A percentile compares a stretch with the other conserved stretches of the same genome.
These are phyloP conservation scores for Lomographa bimaculata DNA, from an alignment of 2,888 invertebrate species.

Conservation along the genomic window DNA sequence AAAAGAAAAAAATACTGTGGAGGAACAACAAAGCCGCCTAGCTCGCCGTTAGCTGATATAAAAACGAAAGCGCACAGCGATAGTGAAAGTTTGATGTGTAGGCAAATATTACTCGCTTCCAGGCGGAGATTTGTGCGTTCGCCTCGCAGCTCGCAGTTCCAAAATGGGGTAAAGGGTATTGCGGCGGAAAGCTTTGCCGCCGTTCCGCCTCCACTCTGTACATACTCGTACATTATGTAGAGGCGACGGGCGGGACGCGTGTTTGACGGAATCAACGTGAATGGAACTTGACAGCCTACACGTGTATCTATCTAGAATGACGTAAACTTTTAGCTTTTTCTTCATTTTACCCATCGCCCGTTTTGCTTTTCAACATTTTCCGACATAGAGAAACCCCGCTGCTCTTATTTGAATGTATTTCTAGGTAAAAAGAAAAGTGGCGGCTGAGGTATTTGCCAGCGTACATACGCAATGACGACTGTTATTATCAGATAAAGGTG, in stretches of 20 bases:
- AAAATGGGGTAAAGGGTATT: slow-evolving; percentile 65
- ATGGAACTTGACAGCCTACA: slow-evolving; percentile 74
- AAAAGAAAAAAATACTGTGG: slow-evolving; percentile 49
- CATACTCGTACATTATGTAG: slow-evolving; percentile 67
- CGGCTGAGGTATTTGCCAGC: too few species aligned
- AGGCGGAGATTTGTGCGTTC: slow-evolving; percentile 79
- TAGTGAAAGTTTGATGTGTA: slow-evolving; percentile 84
- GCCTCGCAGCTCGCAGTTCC: slow-evolving; percentile 64
- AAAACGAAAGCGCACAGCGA: slow-evolving; percentile 79
- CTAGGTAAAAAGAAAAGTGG: too few species aligned
- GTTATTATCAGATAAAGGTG: too few species aligned
- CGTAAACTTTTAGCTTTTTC: slow-evolving; percentile 50
- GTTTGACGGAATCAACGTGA: slow-evolving; percentile 71
- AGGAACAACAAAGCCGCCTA: slow-evolving; percentile 69
- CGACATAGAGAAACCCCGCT: not conserved
- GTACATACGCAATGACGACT: too few species aligned
- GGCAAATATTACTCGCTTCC: slow-evolving; percentile 79
- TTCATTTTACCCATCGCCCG: slow-evolving; percentile 28
- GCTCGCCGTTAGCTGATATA: slow-evolving; percentile 67
- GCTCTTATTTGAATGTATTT: not conserved
- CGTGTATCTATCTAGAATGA: slow-evolving; percentile 58
- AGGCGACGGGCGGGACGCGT: slow-evolving; percentile 50
- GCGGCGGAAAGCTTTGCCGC: slow-evolving; percentile 49
- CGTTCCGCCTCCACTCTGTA: slow-evolving; percentile 48
- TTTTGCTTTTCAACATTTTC: slow-evolving; percentile 11